phyloP scores from a whole-genome alignment of 2,888 invertebrate species.

The Dryocosmus kuriphilus region DNA sequence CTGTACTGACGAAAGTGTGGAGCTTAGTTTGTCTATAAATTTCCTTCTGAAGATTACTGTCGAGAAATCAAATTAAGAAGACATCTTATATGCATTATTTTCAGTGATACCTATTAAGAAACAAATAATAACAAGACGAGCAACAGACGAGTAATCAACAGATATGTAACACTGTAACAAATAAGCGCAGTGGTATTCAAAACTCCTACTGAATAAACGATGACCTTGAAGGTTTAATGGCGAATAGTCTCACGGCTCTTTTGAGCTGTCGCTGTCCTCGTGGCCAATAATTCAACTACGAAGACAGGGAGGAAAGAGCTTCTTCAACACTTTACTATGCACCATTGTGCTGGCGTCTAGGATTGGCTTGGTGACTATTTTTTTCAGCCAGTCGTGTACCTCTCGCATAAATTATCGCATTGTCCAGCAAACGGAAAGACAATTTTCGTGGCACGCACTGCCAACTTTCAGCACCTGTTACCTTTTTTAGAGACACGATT shows the following conservation, averaged over 20 bases:
- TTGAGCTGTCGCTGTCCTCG: conserved; percentile 17
- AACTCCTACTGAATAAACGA: conserved; percentile 30
- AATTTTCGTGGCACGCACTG: conserved; percentile 55
- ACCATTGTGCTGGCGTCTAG: conserved; percentile 57
- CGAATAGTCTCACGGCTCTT: conserved; percentile 28
- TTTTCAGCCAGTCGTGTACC: conserved; percentile 43
- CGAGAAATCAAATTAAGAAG: no score
- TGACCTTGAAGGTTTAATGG: conserved; percentile 37
- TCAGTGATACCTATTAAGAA: no score
- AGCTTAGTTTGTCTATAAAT: no score
- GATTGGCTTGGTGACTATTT: conserved; percentile 53
- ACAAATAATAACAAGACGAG: background rate
- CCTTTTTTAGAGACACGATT: conserved; percentile 62
- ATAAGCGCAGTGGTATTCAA: conserved; percentile 7
- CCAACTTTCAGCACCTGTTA: conserved; percentile 65
- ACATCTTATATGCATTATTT: no score
- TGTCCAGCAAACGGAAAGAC: conserved; percentile 55
- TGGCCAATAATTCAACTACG: conserved; percentile 34
- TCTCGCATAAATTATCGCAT: conserved; percentile 63
- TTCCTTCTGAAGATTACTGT: no score
- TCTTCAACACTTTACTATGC: conserved; percentile 29
- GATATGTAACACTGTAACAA: background rate
- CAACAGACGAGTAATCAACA: conserved; percentile 10
- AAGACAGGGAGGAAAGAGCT: conserved; percentile 26
- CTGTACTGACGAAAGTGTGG: no score